Conservation (phyloP, 2,113 vertebrate genomes). For the Ameiurus melas region DNA sequence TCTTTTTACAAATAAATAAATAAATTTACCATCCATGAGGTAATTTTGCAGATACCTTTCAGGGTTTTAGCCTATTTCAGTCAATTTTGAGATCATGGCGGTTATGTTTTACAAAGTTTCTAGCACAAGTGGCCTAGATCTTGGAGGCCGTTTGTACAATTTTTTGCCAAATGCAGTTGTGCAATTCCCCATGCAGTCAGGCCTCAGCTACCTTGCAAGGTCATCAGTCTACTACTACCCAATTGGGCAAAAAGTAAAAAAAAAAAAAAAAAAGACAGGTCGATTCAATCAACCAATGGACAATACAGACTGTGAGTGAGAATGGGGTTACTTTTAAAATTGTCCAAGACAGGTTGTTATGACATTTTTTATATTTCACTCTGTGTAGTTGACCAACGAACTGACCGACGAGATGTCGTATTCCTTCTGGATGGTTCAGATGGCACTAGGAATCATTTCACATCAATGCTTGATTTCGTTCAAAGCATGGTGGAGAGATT, state of each 20-base stretch:
- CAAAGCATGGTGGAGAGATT: conserved; percentile 53
- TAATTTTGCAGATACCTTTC: not conserved
- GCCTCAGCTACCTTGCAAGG: no score
- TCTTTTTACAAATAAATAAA: not conserved
- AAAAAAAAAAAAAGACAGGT: not conserved
- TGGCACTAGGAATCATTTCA: conserved; percentile 45
- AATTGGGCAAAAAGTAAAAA: not conserved
- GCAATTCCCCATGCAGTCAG: no score
- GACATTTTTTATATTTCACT: not conserved
- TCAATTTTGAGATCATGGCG: not conserved
- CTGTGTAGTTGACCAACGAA: no score
- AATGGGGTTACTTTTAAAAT: no score
- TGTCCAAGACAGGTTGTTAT: conserved; percentile 8
- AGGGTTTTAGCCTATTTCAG: not conserved
- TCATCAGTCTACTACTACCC: no score
- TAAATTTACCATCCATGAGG: no score
- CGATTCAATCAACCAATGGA: no score
- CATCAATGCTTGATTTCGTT: conserved; percentile 50
- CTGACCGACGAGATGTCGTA: no score
- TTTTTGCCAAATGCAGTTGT: not conserved
- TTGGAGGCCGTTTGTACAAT: not conserved
- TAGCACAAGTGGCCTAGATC: not conserved
- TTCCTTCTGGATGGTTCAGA: conserved; percentile 47
- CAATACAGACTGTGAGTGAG: no score
- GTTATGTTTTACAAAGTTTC: not conserved